These are phyloP conservation scores for Anser cygnoides DNA, from an alignment of 2,113 vertebrate species.

Conservation along the genomic window DNA sequence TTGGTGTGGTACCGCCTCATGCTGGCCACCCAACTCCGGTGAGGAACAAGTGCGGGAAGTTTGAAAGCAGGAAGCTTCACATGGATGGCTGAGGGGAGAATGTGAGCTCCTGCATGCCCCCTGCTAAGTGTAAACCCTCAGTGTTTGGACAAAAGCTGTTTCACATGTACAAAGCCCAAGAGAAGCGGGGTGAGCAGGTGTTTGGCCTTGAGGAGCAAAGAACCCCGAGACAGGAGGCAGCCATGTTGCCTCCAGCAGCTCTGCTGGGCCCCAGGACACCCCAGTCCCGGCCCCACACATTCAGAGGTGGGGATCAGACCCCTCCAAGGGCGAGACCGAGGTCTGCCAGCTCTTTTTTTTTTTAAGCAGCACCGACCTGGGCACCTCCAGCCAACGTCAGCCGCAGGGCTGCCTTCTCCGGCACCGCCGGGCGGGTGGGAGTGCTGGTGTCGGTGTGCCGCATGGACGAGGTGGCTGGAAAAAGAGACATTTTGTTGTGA, in stretches of 20 bases:
- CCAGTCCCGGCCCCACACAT: background rate
- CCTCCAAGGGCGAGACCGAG: rapidly evolving
- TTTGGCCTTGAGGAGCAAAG: background rate
- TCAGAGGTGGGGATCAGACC: background rate
- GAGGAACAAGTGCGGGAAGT: background rate
- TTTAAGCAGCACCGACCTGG: conserved; percentile 73
- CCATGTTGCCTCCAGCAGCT: background rate
- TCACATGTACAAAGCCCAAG: rapidly evolving
- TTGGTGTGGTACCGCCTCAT: background rate
- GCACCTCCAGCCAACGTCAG: conserved; percentile 70
- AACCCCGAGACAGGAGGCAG: background rate
- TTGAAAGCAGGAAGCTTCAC: background rate
- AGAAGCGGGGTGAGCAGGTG: background rate
- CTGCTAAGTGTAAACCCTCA: background rate
- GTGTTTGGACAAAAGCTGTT: background rate
- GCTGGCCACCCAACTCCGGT: background rate
- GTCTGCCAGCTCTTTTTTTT: background rate
- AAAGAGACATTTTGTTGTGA: background rate
- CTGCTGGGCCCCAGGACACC: background rate
- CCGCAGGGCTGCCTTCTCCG: conserved; percentile 77
- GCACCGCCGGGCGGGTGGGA: conserved; percentile 77
- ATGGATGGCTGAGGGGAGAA: background rate
- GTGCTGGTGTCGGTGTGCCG: conserved; percentile 83
- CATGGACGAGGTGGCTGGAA: conserved; percentile 78
- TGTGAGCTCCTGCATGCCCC: background rate